Evolutionary conservation across 2,797 vertebrate species (phyloP).

Genomic region (Cyprinella venusta): DNA sequence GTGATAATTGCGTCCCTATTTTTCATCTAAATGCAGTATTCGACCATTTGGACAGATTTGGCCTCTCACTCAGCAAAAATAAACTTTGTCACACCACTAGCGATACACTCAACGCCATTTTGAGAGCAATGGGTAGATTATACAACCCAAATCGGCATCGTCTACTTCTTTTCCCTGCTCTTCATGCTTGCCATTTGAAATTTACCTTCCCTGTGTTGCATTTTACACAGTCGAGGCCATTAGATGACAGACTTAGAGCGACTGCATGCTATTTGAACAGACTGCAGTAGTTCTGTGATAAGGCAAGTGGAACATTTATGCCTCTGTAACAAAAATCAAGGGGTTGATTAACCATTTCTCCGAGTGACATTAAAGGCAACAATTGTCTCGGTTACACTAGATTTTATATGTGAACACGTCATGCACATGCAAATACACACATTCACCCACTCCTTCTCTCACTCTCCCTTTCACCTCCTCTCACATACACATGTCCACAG

Average conservation of each 20-base stretch:
- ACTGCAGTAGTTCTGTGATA: slow-evolving; percentile 26
- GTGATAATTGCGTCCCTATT: neutral
- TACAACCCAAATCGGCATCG: slow-evolving; percentile 4
- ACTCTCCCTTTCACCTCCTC: slow-evolving; percentile 46
- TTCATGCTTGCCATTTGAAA: slow-evolving; percentile 18
- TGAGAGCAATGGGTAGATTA: slow-evolving; percentile 35
- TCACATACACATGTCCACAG: slow-evolving; percentile 40
- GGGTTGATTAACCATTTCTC: slow-evolving; percentile 25
- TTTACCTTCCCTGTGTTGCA: slow-evolving; percentile 31
- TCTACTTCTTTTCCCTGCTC: neutral
- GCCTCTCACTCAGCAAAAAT: slow-evolving; percentile 28
- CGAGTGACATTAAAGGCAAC: slow-evolving; percentile 10
- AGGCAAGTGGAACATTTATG: slow-evolving; percentile 17
- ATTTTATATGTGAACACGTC: slow-evolving; percentile 12
- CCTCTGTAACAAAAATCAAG: slow-evolving; percentile 25
- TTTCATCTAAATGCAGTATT: neutral
- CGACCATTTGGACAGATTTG: slow-evolving; percentile 36
- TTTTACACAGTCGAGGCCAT: slow-evolving; percentile 38
- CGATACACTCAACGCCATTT: slow-evolving; percentile 8
- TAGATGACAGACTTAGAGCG: neutral
- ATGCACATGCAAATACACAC: slow-evolving; percentile 31
- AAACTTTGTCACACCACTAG: slow-evolving; percentile 1
- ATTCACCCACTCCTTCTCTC: slow-evolving; percentile 40
- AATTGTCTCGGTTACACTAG: slow-evolving; percentile 9
- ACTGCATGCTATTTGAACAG: slow-evolving; percentile 17